These are phyloP conservation scores for Dione juno DNA, from an alignment of 2,888 invertebrate species.

Conservation along the genomic window DNA sequence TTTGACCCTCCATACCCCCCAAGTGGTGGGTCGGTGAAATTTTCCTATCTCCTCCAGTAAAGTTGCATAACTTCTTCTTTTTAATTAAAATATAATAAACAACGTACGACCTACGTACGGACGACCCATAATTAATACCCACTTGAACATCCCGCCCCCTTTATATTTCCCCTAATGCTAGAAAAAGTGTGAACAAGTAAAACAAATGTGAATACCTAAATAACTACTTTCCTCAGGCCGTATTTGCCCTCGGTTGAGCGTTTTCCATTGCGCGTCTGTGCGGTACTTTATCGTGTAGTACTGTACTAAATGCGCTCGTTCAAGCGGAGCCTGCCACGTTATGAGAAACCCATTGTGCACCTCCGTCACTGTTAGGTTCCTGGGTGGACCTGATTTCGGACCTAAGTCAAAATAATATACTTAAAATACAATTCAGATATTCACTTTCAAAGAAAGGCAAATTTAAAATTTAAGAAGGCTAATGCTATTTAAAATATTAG, in stretches of 20 bases:
- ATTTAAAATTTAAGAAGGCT: background rate
- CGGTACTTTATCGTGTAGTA: constrained; percentile 96
- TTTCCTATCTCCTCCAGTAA: too few species aligned
- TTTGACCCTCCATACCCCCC: too few species aligned
- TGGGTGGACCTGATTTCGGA: constrained; percentile 95
- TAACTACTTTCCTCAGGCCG: constrained; percentile 95
- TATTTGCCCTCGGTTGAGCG: constrained; percentile 93
- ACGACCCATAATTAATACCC: too few species aligned
- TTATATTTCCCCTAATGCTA: too few species aligned
- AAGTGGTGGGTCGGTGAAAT: too few species aligned
- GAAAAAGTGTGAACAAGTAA: background rate
- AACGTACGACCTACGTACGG: too few species aligned
- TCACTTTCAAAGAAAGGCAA: background rate
- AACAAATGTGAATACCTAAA: constrained; percentile 82
- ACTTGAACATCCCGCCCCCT: too few species aligned
- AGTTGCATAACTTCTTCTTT: too few species aligned
- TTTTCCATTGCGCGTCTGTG: constrained; percentile 95
- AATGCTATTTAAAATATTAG: constrained; percentile 34
- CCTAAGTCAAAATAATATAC: constrained; percentile 79
- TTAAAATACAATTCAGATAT: background rate
- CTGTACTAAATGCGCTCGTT: constrained; percentile 91
- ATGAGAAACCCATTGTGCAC: constrained; percentile 95
- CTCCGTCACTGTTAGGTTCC: constrained; percentile 95
- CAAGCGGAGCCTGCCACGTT: constrained; percentile 93
- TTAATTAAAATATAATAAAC: background rate